Evolutionary conservation across 2,113 vertebrate genomes (phyloP).

Genomic region (Cichladusa arquata): DNA sequence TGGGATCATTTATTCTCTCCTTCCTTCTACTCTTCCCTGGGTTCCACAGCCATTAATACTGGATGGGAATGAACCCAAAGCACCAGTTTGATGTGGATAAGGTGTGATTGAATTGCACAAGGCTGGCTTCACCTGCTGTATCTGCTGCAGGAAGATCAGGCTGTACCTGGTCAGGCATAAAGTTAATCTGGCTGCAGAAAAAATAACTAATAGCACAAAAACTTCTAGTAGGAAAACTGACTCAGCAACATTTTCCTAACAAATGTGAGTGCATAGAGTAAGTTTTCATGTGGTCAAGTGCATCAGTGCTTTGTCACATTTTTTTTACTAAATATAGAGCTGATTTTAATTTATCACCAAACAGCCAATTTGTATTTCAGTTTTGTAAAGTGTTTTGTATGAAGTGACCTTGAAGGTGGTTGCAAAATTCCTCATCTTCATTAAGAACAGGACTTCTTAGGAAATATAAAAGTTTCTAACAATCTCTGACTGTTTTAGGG

Average conservation of each 20-base stretch:
- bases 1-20: neutral
- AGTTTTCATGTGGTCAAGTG: neutral
- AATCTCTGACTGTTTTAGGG: neutral
- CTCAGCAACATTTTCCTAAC: neutral
- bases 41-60: neutral
- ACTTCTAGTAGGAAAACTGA: neutral
- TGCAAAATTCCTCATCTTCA: neutral
- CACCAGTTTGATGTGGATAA: neutral
- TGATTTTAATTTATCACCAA: neutral
- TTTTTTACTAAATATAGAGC: neutral
- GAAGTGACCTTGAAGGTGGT: neutral
- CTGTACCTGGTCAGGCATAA: neutral
- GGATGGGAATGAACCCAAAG: neutral
- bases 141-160: neutral
- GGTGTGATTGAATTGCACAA: neutral
- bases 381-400: neutral
- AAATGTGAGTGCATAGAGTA: rapidly evolving
- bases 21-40: neutral
- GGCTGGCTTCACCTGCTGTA: neutral
- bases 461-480: neutral
- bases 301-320: neutral
- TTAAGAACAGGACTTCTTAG: neutral
- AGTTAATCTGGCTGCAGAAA: neutral
- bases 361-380: neutral
- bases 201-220: neutral